Base-by-base conservation (phyloP, 2,797 vertebrate species). In the Thalassophryne amazonica region DNA sequence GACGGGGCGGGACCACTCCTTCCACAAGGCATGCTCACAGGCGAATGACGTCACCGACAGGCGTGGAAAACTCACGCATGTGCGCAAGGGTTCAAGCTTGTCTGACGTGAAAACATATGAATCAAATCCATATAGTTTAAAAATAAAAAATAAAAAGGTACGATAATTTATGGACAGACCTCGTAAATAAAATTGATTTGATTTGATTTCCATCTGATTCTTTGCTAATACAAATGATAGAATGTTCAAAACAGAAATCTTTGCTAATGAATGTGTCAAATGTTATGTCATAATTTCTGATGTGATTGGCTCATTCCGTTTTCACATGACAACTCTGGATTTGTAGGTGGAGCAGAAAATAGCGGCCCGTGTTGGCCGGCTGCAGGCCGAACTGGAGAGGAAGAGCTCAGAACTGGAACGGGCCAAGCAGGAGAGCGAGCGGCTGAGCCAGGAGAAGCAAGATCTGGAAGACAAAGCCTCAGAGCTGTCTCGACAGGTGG, bases 371-470 rank as follows among this genome's bases (percentile, higher is more conserved):
- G 97, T 98, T 5, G 96, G 96, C 17, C 90, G 96, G 30, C 92
- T 98, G 12, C 96, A 99, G 84, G 92, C 93, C 0, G 97, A 99
- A 83, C 86, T 99, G 85, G 95, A 98, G 78, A 91, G 94, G 73
- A 98, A 97, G 87, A 98, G 95, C 42, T 92, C 93, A 0, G 97
- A 98, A 88, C 80, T 99, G 80, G 97, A 99, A 81, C 94, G 94
- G 1, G 97, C 97, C 63, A 94, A 98, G 69, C 89, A 93, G 62
- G 97, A 99, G 81, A 98, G 96, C 19, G 90, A 95, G 15, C 59
- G 88, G 16, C 91, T 99, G 30, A 91, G 96, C 58, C 84, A 93
- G 12, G 97, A 99, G 85, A 98, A 99, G 56, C 95, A 97, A 72
- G 95, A 98, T 73, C 90, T 98, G 81, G 97, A 99, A 86, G 93